A percentile compares a stretch with the other conserved stretches of the same genome.
phyloP scores from a whole-genome alignment of 2,797 vertebrate species.

The Trematomus bernacchii region DNA sequence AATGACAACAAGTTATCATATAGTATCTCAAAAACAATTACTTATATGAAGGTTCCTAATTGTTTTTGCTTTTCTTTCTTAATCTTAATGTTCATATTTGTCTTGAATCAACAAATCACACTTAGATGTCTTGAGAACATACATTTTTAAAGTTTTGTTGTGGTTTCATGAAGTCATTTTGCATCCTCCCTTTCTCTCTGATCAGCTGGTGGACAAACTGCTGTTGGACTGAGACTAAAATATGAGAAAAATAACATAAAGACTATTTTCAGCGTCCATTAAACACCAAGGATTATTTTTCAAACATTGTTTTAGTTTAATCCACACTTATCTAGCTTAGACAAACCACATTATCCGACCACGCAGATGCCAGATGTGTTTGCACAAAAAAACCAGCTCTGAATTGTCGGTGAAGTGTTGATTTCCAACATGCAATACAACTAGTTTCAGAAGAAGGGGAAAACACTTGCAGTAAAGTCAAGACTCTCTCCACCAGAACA shows the following conservation, averaged over 20 bases:
- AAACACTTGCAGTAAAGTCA: not conserved
- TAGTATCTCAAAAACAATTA: not conserved
- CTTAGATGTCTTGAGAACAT: too few species aligned
- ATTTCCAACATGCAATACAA: not conserved
- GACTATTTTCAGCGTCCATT: slow-evolving; percentile 60
- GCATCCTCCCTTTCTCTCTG: slow-evolving; percentile 1
- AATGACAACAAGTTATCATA: not conserved
- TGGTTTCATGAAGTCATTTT: not conserved
- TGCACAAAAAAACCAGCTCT: slow-evolving; percentile 6
- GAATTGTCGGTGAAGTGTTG: not conserved
- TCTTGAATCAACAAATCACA: too few species aligned
- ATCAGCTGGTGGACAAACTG: slow-evolving; percentile 28
- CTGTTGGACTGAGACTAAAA: slow-evolving; percentile 33
- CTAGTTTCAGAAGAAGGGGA: not conserved
- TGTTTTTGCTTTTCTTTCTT: too few species aligned
- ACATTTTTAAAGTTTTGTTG: not conserved
- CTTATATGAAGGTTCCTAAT: too few species aligned
- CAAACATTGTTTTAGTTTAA: slow-evolving; percentile 64
- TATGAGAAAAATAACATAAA: slow-evolving; percentile 30
- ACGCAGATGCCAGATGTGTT: slow-evolving; percentile 21
- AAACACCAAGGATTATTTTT: slow-evolving; percentile 61
- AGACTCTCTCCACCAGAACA: not conserved
- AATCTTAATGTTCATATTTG: too few species aligned
- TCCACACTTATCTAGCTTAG: slow-evolving; percentile 65
- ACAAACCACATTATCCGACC: slow-evolving; percentile 47